Base-by-base conservation (phyloP, 92 coral and sea anemone species). In the Pocillopora meandrina region DNA sequence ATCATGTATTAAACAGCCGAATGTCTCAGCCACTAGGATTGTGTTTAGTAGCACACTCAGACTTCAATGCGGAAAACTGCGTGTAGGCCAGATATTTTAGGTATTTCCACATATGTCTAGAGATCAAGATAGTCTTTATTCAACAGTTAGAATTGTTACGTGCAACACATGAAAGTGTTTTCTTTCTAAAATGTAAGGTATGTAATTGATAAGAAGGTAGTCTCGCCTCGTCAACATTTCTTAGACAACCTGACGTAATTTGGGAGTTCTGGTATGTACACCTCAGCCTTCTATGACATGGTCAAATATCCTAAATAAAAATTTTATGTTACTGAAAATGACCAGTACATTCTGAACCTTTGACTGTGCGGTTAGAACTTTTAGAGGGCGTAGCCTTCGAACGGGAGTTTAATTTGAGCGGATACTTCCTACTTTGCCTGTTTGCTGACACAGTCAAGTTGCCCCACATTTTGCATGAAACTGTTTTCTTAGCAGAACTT, bases 141-240 rank as follows among this genome's bases (percentile, higher is more conserved):
- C 47, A 59, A 59, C 52, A n/a, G 42, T 42, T 42, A 42, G 52
- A 81, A 18, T 59, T 60, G 61, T 81, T 71, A 69, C 85, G 78
- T 81, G 85, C 52, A 57, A 56, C 52, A 34, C 31, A 80, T 68
- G 66, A 57, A 80, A 56, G 56, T 57, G 36, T 47, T 65, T 23
- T 12, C 36, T 18, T n/a, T 9, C 21, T 67, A 35, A 81, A 81
- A 81, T 81, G 77, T 59, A 14, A 70, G 85, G 85, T n/a, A 81
- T 81, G 85, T 15, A 71, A 2, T 42, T 16, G 85, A 81, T 81
- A 81, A 81, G 85, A 81, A 34, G 57, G 19, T 71, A 2, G 85
- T 81, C 85, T 70, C 18, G 69, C 64, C 33, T n/a, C 19, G 59
- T 71, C 69, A 13, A 71, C 85, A 60, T 36, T 31, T 70, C 47